phyloP scores from a whole-genome alignment of 2,797 vertebrate species.

The Galagoides demidoff region DNA sequence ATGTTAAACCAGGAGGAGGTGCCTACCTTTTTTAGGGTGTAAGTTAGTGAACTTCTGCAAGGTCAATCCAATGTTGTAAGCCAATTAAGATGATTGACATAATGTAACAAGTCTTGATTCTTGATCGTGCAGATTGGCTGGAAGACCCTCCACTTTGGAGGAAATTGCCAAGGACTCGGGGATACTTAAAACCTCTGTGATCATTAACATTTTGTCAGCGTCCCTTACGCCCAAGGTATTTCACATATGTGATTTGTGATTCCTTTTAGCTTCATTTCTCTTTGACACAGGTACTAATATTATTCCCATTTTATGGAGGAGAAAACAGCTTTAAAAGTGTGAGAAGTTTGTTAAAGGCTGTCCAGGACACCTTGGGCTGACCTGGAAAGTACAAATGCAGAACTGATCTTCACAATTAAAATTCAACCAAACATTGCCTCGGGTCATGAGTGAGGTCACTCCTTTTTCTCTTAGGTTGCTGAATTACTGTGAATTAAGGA shows the following conservation, averaged over 20 bases:
- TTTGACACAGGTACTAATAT: not conserved
- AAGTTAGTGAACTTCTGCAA: not conserved
- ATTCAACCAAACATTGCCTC: slow-evolving; percentile 45
- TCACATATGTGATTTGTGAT: not conserved
- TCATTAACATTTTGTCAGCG: not conserved
- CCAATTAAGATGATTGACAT: slow-evolving; percentile 49
- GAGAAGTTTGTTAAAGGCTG: slow-evolving; percentile 26
- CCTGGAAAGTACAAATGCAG: slow-evolving; percentile 51
- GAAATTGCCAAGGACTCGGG: slow-evolving; percentile 15
- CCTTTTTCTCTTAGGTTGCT: slow-evolving; percentile 53
- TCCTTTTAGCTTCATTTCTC: not conserved
- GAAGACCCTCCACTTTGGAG: not conserved
- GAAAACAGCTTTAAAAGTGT: slow-evolving; percentile 24
- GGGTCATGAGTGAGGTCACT: slow-evolving; percentile 49
- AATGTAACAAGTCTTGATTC: not conserved
- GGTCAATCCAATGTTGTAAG: slow-evolving; percentile 29
- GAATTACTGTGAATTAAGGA: slow-evolving; percentile 63
- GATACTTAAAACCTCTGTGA: not conserved
- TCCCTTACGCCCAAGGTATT: not conserved
- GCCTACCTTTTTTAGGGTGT: slow-evolving; percentile 43
- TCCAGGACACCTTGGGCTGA: not conserved
- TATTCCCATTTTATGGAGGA: not conserved
- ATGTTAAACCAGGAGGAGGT: slow-evolving; percentile 43
- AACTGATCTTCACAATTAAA: slow-evolving; percentile 65
- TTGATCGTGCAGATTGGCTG: not conserved